phyloP scores from a whole-genome alignment of 2,113 vertebrate genomes.

The Zingel zingel region DNA sequence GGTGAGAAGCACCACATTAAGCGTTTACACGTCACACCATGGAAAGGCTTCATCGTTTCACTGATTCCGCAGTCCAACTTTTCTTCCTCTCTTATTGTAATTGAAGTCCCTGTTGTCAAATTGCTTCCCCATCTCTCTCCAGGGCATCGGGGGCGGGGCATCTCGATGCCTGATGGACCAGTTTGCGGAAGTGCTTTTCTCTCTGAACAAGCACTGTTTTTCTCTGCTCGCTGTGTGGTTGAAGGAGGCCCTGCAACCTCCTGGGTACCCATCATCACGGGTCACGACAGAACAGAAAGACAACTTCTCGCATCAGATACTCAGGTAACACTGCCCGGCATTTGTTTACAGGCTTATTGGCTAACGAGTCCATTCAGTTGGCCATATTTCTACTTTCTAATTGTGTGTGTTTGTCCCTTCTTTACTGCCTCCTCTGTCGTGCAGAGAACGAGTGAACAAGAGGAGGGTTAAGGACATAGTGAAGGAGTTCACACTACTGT shows the following conservation, averaged over 20 bases:
- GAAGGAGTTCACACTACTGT: conserved; percentile 97
- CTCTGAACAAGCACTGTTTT: conserved; percentile 97
- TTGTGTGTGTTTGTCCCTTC: neutral
- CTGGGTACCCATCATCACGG: conserved; percentile 92
- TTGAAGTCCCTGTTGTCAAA: conserved; percentile 23
- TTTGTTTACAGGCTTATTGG: neutral
- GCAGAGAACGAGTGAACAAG: conserved; percentile 98
- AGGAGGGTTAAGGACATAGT: conserved; percentile 97
- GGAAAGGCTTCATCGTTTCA: neutral
- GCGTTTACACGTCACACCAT: neutral
- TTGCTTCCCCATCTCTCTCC: conserved; percentile 1
- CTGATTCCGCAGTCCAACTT: neutral
- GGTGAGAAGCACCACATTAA: conserved; percentile 82
- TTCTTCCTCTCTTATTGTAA: conserved; percentile 8
- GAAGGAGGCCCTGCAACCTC: conserved; percentile 94
- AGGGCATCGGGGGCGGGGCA: conserved; percentile 96
- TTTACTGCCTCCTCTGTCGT: conserved; percentile 33
- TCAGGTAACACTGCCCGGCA: conserved; percentile 84
- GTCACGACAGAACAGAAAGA: conserved; percentile 94
- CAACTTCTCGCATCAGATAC: conserved; percentile 97
- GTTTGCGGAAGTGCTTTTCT: conserved; percentile 96
- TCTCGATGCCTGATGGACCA: conserved; percentile 98
- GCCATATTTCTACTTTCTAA: neutral
- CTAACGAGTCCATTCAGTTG: neutral
- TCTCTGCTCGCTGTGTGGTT: conserved; percentile 93